Percentiles rank a stretch among this genome's conserved stretches.
Evolutionary conservation across 2,888 invertebrate species (phyloP).

Genomic region (Drosophila basisetae): DNA sequence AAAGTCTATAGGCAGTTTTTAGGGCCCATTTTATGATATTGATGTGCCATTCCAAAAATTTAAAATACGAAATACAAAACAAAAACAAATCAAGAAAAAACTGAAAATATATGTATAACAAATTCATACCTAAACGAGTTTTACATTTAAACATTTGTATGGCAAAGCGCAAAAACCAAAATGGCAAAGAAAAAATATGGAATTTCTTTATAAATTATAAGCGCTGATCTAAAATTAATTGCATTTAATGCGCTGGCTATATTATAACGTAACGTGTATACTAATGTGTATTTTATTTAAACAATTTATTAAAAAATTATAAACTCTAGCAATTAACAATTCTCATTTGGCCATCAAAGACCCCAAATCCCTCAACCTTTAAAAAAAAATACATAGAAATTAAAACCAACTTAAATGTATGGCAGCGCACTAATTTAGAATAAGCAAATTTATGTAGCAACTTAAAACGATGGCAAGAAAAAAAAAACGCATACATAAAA

Average conservation of each 20-base stretch:
- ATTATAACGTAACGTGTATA: constrained; percentile 59
- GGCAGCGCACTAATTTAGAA: constrained; percentile 63
- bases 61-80: constrained; percentile 14
- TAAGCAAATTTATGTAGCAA: constrained; percentile 75
- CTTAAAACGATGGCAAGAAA: constrained; percentile 55
- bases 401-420: constrained; percentile 34
- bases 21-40: constrained; percentile 73
- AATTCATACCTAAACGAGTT: constrained; percentile 47
- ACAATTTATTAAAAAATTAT: constrained; percentile 70
- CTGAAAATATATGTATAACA: constrained; percentile 41
- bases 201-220: constrained; percentile 49
- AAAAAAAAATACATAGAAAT: neutral
- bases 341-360: constrained; percentile 63
- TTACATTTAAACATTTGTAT: constrained; percentile 49
- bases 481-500: constrained; percentile 33
- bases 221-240: constrained; percentile 61
- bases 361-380: constrained; percentile 3
- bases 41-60: constrained; percentile 82
- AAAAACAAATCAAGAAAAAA: constrained; percentile 26
- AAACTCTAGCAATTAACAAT: constrained; percentile 59
- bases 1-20: constrained; percentile 55
- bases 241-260: constrained; percentile 79
- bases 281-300: constrained; percentile 73
- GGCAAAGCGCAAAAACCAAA: constrained; percentile 63
- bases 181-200: constrained; percentile 43